Evolutionary conservation across 2,888 invertebrate genomes (phyloP).

Genomic region (Drosophila kuntzei): DNA sequence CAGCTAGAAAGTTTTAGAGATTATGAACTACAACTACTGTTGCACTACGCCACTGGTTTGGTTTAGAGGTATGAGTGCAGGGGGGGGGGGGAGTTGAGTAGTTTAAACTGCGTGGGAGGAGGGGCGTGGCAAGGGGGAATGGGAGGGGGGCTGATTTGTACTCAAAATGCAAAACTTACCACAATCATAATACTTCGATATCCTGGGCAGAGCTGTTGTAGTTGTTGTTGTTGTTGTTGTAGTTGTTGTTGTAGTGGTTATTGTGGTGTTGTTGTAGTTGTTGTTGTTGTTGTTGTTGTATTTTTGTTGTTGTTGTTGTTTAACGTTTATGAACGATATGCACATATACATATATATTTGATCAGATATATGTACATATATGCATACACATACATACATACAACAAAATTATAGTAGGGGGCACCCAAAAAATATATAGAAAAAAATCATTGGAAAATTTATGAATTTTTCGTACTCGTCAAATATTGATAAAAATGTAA

Average conservation of each 20-base stretch:
- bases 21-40: constrained; percentile 5
- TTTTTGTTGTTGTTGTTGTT: constrained; percentile 60
- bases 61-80: neutral
- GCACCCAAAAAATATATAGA: constrained; percentile 71
- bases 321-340: constrained; percentile 60
- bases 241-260: constrained; percentile 51
- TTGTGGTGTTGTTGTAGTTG: constrained; percentile 46
- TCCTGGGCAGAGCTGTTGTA: constrained; percentile 88
- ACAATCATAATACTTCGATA: constrained; percentile 88
- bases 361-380: constrained; percentile 28
- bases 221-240: constrained; percentile 51
- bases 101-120: too few relatives aligned
- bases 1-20: constrained; percentile 5
- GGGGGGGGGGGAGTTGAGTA: neutral
- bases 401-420: constrained; percentile 63
- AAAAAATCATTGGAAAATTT: constrained; percentile 61
- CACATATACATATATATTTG: constrained; percentile 21
- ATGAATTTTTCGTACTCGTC: constrained; percentile 55
- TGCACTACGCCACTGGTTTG: constrained; percentile 18
- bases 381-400: constrained; percentile 46
- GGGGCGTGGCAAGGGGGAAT: neutral
- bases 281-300: constrained; percentile 32
- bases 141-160: neutral
- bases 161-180: constrained; percentile 86
- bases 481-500: constrained; percentile 8